These are phyloP conservation scores for Tetraneura akinire DNA, from an alignment of 1,140 invertebrate genomes.

Conservation along the genomic window DNA sequence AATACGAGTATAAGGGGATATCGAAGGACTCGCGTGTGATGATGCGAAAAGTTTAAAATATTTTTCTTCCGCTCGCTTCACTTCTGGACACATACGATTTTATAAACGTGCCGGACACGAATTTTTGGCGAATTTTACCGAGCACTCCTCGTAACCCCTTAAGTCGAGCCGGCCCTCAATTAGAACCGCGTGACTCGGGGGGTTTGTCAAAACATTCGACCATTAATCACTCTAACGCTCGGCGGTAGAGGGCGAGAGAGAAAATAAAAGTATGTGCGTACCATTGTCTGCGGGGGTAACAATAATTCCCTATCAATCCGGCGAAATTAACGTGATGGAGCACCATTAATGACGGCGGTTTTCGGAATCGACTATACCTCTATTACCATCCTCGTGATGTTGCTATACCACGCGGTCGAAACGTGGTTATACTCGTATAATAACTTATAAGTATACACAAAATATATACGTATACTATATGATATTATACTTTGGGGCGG, in stretches of 20 bases:
- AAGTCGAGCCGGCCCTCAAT: constrained; percentile 34
- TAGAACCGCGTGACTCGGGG: neutral
- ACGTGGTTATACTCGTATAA: too few relatives aligned
- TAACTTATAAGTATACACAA: neutral
- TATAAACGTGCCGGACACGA: neutral
- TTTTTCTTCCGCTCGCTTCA: neutral
- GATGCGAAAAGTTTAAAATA: too few relatives aligned
- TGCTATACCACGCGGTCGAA: neutral
- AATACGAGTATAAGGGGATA: too few relatives aligned
- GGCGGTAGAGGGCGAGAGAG: neutral
- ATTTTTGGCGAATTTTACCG: neutral
- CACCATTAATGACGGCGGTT: constrained; percentile 32
- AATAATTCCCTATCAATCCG: constrained; percentile 47
- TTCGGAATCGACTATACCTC: constrained; percentile 19
- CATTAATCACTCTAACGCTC: constrained; percentile 42
- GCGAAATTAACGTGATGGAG: constrained; percentile 46
- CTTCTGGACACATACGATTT: neutral
- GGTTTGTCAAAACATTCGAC: constrained; percentile 49
- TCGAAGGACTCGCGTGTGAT: too few relatives aligned
- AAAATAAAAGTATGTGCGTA: constrained; percentile 27
- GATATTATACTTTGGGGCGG: constrained; percentile 7
- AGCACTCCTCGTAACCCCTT: constrained; percentile 33
- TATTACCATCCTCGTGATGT: neutral
- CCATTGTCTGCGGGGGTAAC: constrained; percentile 37
- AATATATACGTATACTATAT: neutral